These are phyloP conservation scores for Heliconius aoede DNA, from an alignment of 2,888 invertebrate genomes.

Conservation along the genomic window DNA sequence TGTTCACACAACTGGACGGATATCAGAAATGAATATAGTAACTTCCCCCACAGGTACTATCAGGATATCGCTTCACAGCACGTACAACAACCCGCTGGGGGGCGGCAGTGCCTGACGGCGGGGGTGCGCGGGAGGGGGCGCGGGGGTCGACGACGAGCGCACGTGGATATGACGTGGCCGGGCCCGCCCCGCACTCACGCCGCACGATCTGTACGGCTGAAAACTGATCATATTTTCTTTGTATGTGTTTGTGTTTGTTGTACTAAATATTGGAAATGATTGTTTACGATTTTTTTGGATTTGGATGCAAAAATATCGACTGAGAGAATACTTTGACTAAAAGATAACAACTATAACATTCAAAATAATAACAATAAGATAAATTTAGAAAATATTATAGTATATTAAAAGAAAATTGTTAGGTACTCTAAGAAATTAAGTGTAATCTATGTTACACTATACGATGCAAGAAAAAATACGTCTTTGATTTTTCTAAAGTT, in stretches of 20 bases:
- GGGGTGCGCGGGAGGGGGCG: conserved; percentile 55
- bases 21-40: not conserved
- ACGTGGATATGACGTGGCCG: conserved; percentile 69
- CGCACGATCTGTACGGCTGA: conserved; percentile 75
- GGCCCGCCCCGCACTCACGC: conserved; percentile 61
- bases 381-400: too few relatives aligned
- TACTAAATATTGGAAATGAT: too few relatives aligned
- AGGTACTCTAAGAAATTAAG: too few relatives aligned
- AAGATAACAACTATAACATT: too few relatives aligned
- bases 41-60: conserved; percentile 69
- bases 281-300: not conserved
- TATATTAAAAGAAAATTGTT: too few relatives aligned
- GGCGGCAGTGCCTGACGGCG: conserved; percentile 75
- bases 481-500: not conserved
- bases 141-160: conserved; percentile 55
- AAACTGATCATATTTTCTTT: not conserved
- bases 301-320: not conserved
- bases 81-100: conserved; percentile 75
- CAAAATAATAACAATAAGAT: too few relatives aligned
- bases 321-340: too few relatives aligned
- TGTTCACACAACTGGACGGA: not conserved
- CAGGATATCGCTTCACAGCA: conserved; percentile 79
- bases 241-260: not conserved
- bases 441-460: too few relatives aligned
- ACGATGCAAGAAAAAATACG: too few relatives aligned